Base-by-base conservation (phyloP, 2,113 vertebrate species). In the Brachyistius frenatus region DNA sequence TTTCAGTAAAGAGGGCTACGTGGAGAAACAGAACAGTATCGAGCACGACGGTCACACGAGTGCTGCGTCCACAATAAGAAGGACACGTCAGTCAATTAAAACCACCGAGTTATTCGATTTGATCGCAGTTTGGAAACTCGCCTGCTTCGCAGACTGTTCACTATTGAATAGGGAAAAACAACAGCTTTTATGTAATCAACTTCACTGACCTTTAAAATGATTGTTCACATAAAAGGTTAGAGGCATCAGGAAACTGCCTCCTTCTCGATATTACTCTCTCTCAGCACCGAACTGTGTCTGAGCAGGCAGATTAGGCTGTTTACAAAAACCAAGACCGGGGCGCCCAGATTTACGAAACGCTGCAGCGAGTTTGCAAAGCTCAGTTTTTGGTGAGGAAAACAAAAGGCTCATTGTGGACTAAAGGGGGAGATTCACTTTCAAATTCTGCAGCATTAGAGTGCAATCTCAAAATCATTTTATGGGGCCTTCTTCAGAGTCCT, bases 191-290 rank as follows among this genome's bases (percentile, higher is more conserved):
- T 35, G 32, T 33, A 36, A 66, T 57, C 39, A 31, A 41, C 49
- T 58, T 15, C 10, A 44, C 35, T 46, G 54, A 66, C 44, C 56
- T 49, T 63, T 9, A 66, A 53, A 55, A n/a, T 32, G 41, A 68
- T 66, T 11, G 13, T 53, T 50, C 15, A 39, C 32, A 60, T 37
- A 55, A 55, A 35, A 55, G 44, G 39, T 56, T 30, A 44, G 23
- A 66, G 56, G 66, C 35, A 56, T 54, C 67, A 57, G 23, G 76
- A 68, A 67, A 58, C 55, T 3, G 72, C 35, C 41, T 72, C 35
- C 41, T 72, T 57, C 44, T 23, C 55, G 60, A 79, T 16, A 61
- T 55, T 44, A 37, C 57, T 55, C 11, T 49, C 3, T 39, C 7
- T 2, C n/a, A n/a, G 57, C 73, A 61, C n/a, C 10, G 9, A 5